Evolutionary conservation across 2,113 vertebrate genomes (phyloP), one percentile per base, ranked within the genome.

Genomic region (Climacteris rufus): DNA sequence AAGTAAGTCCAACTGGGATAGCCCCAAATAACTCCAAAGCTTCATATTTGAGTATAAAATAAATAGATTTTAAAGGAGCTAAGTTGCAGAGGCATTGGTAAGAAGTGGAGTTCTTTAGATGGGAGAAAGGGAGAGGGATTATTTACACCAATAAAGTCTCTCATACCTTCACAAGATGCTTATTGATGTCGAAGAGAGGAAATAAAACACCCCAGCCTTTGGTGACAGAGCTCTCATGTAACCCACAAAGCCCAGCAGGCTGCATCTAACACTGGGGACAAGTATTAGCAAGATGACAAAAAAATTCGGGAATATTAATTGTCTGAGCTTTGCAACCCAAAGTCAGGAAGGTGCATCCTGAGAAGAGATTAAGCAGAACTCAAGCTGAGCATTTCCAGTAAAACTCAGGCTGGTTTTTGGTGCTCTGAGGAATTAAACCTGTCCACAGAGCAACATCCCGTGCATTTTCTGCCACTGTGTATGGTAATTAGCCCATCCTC

Each of bases 391-490:
- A 13, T 19, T 90, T 49, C 24, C 59, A 65, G 35, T 47, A 70
- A 87, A 79, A 70, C n/a, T 70, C 6, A 0, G 33, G 59, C 27
- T 2, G 0, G 49, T 37, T 88, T 74, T 71, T 3, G 2, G 23
- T 42, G 69, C 74, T 85, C 44, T 54, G 71, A 86, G 53, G 30
- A 72, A 75, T 54, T 57, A 90, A 94, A 77, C 9, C 44, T 23
- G 19, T 39, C 42, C 0, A 1, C 31, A 81, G 24, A 89, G 24
- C 1, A 0, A 68, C 0, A 0, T 21, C 28, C 20, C 0, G 0
- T 68, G 68, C 39, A 56, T 93, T 92, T 90, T 83, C 52, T 78
- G 44, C 47, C 31, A 56, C 33, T 83, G 79, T 60, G 96, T 78
- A 88, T 85, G 77, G 50, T 87, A 85, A 89, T 76, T 49, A 92